A percentile compares a stretch with the other conserved stretches of the same genome.
phyloP scores from a whole-genome alignment of 35 echinoderm and acorn worm genomes.

The Heliocidaris erythrogramma region DNA sequence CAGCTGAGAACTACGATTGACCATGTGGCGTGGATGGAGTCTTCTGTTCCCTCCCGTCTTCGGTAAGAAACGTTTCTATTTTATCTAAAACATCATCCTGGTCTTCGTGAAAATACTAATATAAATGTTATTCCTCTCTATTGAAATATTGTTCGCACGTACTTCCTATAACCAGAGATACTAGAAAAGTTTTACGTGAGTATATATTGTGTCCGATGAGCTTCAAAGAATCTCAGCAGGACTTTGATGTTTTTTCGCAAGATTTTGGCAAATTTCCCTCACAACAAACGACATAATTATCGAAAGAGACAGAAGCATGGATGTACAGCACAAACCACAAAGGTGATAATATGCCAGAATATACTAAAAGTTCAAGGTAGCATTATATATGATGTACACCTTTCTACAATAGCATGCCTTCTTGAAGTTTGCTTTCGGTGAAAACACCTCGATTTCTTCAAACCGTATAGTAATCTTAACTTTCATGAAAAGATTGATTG shows the following conservation, averaged over 20 bases:
- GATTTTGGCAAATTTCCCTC: not conserved
- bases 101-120: too few species aligned
- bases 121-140: too few species aligned
- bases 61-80: too few species aligned
- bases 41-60: too few species aligned
- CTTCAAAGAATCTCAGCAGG: not conserved
- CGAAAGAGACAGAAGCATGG: not conserved
- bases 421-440: not conserved
- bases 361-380: not conserved
- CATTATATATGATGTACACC: not conserved
- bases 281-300: not conserved
- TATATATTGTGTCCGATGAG: not conserved
- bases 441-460: not conserved
- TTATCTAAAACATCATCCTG: too few species aligned
- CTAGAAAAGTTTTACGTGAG: too few species aligned
- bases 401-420: not conserved
- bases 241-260: not conserved
- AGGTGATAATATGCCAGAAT: not conserved
- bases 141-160: too few species aligned
- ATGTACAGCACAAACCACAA: too few species aligned
- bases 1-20: too few species aligned
- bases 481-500: not conserved
- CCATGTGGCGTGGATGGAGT: too few species aligned
- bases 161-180: too few species aligned
- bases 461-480: not conserved